Percentiles rank a stretch among this genome's conserved stretches.
Conservation (phyloP, 2,797 vertebrate species). For the Tauraco hartlaubi region DNA sequence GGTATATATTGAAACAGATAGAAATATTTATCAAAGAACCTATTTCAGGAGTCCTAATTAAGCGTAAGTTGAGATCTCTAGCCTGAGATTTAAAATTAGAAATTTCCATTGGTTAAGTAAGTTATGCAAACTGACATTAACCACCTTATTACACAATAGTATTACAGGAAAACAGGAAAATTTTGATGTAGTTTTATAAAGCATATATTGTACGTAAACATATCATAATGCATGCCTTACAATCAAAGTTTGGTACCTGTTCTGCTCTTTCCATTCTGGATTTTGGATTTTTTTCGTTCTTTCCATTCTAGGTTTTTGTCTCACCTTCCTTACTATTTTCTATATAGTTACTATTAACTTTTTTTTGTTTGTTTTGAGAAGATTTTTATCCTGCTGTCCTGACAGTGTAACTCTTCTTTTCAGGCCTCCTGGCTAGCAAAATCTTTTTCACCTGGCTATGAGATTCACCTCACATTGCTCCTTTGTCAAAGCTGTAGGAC, state of each 20-base stretch:
- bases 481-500: background rate
- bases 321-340: background rate
- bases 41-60: background rate
- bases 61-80: background rate
- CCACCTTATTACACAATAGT: background rate
- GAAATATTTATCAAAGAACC: background rate
- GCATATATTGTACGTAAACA: background rate
- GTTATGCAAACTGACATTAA: background rate
- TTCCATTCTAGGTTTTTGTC: background rate
- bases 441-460: background rate
- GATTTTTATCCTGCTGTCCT: background rate
- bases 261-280: background rate
- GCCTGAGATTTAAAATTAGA: background rate
- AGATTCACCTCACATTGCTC: background rate
- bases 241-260: background rate
- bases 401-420: background rate
- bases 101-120: background rate
- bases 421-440: background rate
- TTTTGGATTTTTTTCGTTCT: background rate
- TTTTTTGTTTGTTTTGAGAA: background rate
- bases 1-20: background rate
- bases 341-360: background rate
- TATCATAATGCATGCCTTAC: background rate
- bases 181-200: background rate
- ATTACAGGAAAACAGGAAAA: background rate